A percentile compares a stretch with the other conserved stretches of the same genome.
Conservation (phyloP, 1,140 invertebrate genomes). For the Aphis gossypii region DNA sequence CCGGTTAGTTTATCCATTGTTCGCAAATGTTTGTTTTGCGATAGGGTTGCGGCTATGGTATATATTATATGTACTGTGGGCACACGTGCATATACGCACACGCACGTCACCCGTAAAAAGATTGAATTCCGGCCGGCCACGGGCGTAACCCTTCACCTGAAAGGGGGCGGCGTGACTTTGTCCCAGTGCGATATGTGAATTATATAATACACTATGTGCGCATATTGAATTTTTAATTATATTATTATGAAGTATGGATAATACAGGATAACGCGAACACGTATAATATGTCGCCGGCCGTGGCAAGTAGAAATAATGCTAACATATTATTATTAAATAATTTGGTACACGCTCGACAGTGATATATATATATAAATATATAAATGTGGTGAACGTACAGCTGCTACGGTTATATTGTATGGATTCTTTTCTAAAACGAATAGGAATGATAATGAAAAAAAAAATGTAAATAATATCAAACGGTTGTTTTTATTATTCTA, state of each 20-base stretch:
- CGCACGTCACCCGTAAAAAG: slow-evolving; percentile 33
- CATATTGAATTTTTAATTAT: not conserved
- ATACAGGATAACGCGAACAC: not conserved
- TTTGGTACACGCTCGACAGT: not conserved
- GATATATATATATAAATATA: not conserved
- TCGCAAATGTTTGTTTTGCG: slow-evolving; percentile 51
- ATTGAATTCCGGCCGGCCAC: slow-evolving; percentile 36
- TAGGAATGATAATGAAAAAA: not conserved
- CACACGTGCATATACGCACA: too few relatives aligned
- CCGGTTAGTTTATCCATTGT: slow-evolving; percentile 53
- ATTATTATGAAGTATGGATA: not conserved
- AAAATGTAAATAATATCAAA: not conserved
- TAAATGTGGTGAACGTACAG: not conserved
- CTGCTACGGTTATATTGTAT: not conserved
- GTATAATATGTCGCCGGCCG: not conserved
- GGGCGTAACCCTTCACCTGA: not conserved
- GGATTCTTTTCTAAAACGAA: not conserved
- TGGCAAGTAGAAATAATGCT: not conserved
- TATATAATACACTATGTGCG: not conserved
- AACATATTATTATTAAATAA: not conserved
- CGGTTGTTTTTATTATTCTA: not conserved
- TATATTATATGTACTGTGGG: not conserved
- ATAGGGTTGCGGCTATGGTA: not conserved
- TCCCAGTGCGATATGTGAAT: not conserved
- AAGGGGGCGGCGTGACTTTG: not conserved